Evolutionary conservation across 1,140 invertebrate species (phyloP).

Genomic region (Bathynomus jamesi): DNA sequence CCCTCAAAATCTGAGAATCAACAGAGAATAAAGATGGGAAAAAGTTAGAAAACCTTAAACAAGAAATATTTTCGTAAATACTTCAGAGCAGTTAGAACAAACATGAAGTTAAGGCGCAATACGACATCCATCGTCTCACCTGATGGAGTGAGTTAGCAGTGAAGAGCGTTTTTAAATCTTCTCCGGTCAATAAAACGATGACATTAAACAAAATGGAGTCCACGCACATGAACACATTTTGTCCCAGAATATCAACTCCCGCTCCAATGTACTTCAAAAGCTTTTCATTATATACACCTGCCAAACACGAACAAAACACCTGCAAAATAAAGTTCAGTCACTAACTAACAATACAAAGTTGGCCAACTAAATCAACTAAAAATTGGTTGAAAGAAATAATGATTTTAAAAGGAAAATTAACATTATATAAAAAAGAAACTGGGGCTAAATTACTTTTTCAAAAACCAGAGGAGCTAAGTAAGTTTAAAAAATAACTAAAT

Average conservation of each 20-base stretch:
- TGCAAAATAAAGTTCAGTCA: conserved; percentile 52
- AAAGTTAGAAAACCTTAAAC: not conserved
- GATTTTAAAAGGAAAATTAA: too few relatives aligned
- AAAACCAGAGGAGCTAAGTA: too few relatives aligned
- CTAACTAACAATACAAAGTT: too few relatives aligned
- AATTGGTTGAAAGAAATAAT: too few relatives aligned
- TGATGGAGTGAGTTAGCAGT: too few relatives aligned
- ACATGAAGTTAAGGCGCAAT: not conserved
- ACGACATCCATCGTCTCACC: not conserved
- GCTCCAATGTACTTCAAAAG: conserved; percentile 70
- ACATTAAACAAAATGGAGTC: conserved; percentile 88
- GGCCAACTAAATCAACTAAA: too few relatives aligned
- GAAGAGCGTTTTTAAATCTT: conserved; percentile 55
- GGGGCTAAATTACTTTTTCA: too few relatives aligned
- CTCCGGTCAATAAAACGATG: conserved; percentile 56
- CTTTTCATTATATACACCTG: conserved; percentile 95
- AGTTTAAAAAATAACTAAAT: too few relatives aligned
- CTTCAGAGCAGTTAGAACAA: not conserved
- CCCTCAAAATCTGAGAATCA: conserved; percentile 42
- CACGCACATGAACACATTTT: conserved; percentile 93
- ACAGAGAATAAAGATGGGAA: not conserved
- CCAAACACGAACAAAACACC: conserved; percentile 84
- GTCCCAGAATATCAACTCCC: conserved; percentile 79
- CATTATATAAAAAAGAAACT: too few relatives aligned
- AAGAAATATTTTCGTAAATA: not conserved